A percentile compares a stretch with the other conserved stretches of the same genome.
These are phyloP conservation scores for Morpho deidamia DNA, from an alignment of 2,888 invertebrate genomes.

Conservation along the genomic window DNA sequence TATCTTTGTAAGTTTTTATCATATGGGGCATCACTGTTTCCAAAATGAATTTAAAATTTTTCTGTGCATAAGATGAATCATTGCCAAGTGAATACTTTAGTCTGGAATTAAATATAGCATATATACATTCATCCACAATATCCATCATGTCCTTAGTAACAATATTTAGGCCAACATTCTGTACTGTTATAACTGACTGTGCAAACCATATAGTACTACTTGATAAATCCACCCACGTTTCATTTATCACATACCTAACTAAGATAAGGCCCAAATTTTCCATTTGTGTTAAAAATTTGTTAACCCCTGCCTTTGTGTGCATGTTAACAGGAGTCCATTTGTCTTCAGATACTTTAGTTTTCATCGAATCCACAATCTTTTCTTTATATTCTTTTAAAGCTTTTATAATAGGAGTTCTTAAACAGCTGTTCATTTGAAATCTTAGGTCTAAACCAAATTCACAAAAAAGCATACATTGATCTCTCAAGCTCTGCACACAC, in stretches of 20 bases:
- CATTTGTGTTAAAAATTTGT: slow-evolving; percentile 84
- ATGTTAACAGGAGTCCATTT: slow-evolving; percentile 91
- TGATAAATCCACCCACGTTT: slow-evolving; percentile 85
- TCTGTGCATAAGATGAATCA: slow-evolving; percentile 69
- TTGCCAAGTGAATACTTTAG: slow-evolving; percentile 75
- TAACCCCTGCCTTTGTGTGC: slow-evolving; percentile 83
- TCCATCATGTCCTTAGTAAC: slow-evolving; percentile 86
- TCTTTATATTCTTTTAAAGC: slow-evolving; percentile 88
- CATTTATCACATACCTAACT: slow-evolving; percentile 80
- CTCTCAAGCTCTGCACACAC: slow-evolving; percentile 89
- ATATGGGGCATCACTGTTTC: slow-evolving; percentile 81
- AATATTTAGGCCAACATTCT: slow-evolving; percentile 87
- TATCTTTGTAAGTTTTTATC: slow-evolving; percentile 80
- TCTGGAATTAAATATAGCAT: slow-evolving; percentile 86
- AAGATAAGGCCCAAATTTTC: slow-evolving; percentile 83
- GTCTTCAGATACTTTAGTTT: slow-evolving; percentile 87
- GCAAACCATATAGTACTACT: slow-evolving; percentile 89
- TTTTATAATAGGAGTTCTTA: slow-evolving; percentile 86
- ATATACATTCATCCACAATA: slow-evolving; percentile 84
- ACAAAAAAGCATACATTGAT: slow-evolving; percentile 81
- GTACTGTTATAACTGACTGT: slow-evolving; percentile 84
- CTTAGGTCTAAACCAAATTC: slow-evolving; percentile 92
- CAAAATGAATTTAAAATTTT: slow-evolving; percentile 85
- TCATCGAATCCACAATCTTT: slow-evolving; percentile 89
- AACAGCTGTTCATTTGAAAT: slow-evolving; percentile 92